A percentile compares a stretch with the other conserved stretches of the same genome.
Evolutionary conservation across 1,140 invertebrate species (phyloP).

Genomic region (Pseudomyrmex pallidus): DNA sequence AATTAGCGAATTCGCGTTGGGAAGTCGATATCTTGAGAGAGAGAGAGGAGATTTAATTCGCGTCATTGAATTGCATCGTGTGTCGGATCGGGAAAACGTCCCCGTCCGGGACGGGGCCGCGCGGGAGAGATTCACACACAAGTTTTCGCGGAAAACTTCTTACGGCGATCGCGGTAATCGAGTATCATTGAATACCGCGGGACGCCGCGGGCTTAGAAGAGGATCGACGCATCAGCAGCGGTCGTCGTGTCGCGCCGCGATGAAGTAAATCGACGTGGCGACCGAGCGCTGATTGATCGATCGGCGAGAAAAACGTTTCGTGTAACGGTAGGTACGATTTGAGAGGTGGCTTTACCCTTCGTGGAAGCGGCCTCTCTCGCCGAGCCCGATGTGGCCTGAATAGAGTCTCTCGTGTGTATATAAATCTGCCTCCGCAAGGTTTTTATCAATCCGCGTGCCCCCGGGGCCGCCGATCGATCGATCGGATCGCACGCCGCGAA

Average conservation of each 20-base stretch:
- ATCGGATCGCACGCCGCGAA: slow-evolving; percentile 20
- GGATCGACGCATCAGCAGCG: not conserved
- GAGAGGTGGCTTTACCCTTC: slow-evolving; percentile 80
- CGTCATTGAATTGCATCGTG: not conserved
- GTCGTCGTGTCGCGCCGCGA: slow-evolving; percentile 25
- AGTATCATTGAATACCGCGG: slow-evolving; percentile 60
- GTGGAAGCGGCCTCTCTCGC: slow-evolving; percentile 80
- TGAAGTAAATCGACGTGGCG: too few species aligned
- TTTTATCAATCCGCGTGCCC: not conserved
- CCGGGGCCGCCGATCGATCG: slow-evolving; percentile 17
- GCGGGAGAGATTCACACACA: slow-evolving; percentile 9
- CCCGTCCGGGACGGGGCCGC: not conserved
- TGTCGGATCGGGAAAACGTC: not conserved
- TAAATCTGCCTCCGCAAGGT: slow-evolving; percentile 56
- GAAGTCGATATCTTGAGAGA: not conserved
- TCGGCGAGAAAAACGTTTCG: slow-evolving; percentile 78
- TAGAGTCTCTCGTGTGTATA: slow-evolving; percentile 71
- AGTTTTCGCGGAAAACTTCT: slow-evolving; percentile 56
- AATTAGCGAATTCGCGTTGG: not conserved
- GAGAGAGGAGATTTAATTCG: not conserved
- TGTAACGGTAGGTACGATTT: slow-evolving; percentile 84
- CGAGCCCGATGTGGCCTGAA: slow-evolving; percentile 78
- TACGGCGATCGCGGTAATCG: slow-evolving; percentile 15
- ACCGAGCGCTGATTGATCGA: slow-evolving; percentile 64
- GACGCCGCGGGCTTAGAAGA: slow-evolving; percentile 62